phyloP scores from a whole-genome alignment of 2,888 invertebrate species.

The Xestia xanthographa region DNA sequence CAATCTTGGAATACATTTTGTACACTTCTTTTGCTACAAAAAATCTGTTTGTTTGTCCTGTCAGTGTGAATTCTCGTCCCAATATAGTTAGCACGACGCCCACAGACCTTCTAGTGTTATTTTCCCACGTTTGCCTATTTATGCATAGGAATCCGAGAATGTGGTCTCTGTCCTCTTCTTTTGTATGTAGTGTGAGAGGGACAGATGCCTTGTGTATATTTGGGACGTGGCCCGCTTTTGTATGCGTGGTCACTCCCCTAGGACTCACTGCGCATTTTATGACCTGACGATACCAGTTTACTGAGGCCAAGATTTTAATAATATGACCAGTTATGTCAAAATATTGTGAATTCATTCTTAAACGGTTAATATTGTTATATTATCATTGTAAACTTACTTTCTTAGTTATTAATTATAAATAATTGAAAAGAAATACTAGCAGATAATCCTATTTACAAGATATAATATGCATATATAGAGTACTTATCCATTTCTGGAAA shows the following conservation, averaged over 20 bases:
- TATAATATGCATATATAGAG: background rate
- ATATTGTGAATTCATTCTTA: conserved; percentile 23
- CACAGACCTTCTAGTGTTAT: conserved; percentile 69
- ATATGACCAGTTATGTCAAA: conserved; percentile 31
- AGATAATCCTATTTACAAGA: background rate
- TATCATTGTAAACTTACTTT: background rate
- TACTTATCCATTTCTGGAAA: background rate
- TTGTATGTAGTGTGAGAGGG: conserved; percentile 65
- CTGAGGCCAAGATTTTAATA: conserved; percentile 23
- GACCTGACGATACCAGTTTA: conserved; percentile 23
- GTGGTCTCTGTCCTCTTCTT: conserved; percentile 64
- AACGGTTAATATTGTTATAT: background rate
- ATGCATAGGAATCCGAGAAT: conserved; percentile 75
- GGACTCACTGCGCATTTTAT: conserved; percentile 70
- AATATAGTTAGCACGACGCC: conserved; percentile 61
- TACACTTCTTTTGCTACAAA: conserved; percentile 21
- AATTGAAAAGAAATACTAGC: background rate
- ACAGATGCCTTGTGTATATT: conserved; percentile 69
- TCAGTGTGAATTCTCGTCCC: conserved; percentile 43
- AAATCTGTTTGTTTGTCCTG: conserved; percentile 24
- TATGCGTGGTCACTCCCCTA: conserved; percentile 73
- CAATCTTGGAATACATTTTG: background rate
- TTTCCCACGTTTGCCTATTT: conserved; percentile 81
- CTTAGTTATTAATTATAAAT: background rate
- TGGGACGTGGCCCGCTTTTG: conserved; percentile 72